Evolutionary conservation across 2,113 vertebrate species (phyloP).

Genomic region (Vulpes lagopus): DNA sequence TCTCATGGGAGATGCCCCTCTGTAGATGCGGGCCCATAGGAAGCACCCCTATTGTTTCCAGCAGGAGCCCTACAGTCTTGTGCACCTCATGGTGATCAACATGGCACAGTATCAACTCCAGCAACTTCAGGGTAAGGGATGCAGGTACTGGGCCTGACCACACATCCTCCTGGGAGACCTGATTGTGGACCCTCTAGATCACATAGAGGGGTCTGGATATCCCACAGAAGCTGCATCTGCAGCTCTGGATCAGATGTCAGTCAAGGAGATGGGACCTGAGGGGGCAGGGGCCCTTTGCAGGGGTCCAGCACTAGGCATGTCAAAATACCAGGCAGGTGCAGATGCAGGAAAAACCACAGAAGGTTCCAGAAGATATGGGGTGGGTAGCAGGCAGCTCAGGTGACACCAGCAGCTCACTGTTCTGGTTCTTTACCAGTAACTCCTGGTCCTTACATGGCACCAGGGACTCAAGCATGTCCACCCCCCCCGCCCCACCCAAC

Average conservation of each 20-base stretch:
- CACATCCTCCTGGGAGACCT: slow-evolving; percentile 85
- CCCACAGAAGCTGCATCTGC: slow-evolving; percentile 93
- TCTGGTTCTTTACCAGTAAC: slow-evolving; percentile 95
- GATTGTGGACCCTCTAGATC: slow-evolving; percentile 94
- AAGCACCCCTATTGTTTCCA: slow-evolving; percentile 88
- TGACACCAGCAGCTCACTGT: slow-evolving; percentile 91
- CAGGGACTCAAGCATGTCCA: slow-evolving; percentile 95
- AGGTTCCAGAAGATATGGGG: slow-evolving; percentile 98
- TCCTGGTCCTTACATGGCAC: slow-evolving; percentile 96
- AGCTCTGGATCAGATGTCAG: slow-evolving; percentile 73
- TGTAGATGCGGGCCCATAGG: slow-evolving; percentile 74
- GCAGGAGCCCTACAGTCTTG: slow-evolving; percentile 92
- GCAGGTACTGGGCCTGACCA: slow-evolving; percentile 89
- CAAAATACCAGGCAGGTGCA: slow-evolving; percentile 92
- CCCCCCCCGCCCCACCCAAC: slow-evolving; percentile 75
- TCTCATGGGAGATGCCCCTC: slow-evolving; percentile 93
- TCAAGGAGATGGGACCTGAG: slow-evolving; percentile 73
- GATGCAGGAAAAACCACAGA: slow-evolving; percentile 94
- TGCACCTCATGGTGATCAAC: slow-evolving; percentile 95
- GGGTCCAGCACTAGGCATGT: slow-evolving; percentile 89
- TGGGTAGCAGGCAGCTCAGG: slow-evolving; percentile 92
- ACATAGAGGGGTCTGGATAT: slow-evolving; percentile 93
- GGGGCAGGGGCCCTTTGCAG: neutral
- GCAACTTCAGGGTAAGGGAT: slow-evolving; percentile 91
- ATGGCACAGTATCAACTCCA: slow-evolving; percentile 93